Evolutionary conservation across 2,113 vertebrate genomes (phyloP).

Genomic region (Thamnaconus septentrionalis): DNA sequence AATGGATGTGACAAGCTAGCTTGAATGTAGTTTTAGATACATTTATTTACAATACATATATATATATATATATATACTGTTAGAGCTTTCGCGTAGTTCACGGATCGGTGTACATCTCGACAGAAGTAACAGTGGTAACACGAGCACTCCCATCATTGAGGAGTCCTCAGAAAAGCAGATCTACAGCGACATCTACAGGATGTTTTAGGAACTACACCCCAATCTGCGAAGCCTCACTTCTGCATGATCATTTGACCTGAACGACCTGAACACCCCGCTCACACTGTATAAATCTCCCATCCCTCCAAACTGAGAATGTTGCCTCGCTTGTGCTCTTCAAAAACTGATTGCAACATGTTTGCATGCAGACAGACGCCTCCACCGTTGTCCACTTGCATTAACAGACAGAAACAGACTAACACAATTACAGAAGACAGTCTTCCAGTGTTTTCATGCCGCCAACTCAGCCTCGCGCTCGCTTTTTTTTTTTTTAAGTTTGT

Average conservation of each 20-base stretch:
- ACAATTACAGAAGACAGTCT: conserved; percentile 9
- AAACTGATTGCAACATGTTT: neutral
- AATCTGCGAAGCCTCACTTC: neutral
- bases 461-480: too few species aligned
- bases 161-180: neutral
- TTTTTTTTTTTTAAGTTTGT: neutral
- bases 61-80: too few species aligned
- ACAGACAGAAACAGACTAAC: neutral
- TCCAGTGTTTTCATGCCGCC: too few species aligned
- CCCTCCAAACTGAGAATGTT: neutral
- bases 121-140: too few species aligned
- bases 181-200: conserved; percentile 60
- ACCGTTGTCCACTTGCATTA: neutral
- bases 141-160: too few species aligned
- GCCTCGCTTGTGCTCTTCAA: neutral
- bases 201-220: conserved; percentile 6
- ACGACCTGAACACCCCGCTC: neutral
- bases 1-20: too few species aligned
- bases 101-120: too few species aligned
- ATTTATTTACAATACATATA: too few species aligned
- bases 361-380: neutral
- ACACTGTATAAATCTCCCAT: too few species aligned
- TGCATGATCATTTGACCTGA: conserved; percentile 11
- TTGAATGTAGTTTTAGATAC: too few species aligned
- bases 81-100: too few species aligned